These are phyloP conservation scores for Cyclura pinguis DNA, from an alignment of 2,797 vertebrate species.

Conservation along the genomic window DNA sequence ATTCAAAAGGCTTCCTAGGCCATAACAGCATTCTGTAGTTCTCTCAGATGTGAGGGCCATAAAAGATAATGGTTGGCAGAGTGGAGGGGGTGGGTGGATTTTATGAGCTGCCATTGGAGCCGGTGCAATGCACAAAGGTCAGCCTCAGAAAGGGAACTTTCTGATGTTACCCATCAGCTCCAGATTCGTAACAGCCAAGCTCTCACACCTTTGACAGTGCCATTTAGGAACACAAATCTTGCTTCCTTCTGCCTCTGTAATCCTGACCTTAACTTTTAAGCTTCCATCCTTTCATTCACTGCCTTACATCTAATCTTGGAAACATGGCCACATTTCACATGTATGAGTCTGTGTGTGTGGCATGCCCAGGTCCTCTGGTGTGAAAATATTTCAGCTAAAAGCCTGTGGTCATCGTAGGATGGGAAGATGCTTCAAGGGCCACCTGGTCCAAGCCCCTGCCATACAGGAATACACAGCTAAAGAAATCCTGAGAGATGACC, in stretches of 20 bases:
- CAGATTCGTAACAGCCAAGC: neutral
- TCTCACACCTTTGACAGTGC: neutral
- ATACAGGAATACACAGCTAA: too few relatives aligned
- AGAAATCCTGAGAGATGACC: too few relatives aligned
- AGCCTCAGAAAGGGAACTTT: neutral
- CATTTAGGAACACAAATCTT: too few relatives aligned
- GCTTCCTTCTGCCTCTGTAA: too few relatives aligned
- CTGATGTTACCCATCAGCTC: neutral
- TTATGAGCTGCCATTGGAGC: neutral
- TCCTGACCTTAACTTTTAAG: neutral
- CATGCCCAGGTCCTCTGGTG: neutral
- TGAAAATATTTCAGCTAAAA: neutral
- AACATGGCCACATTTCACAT: neutral
- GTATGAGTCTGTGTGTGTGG: neutral
- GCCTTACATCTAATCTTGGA: neutral
- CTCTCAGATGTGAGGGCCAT: constrained; percentile 3
- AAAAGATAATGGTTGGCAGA: constrained; percentile 13
- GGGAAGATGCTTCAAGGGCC: too few relatives aligned
- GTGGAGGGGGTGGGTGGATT: neutral
- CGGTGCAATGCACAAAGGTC: constrained; percentile 4
- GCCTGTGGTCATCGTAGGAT: too few relatives aligned
- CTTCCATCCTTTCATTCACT: neutral
- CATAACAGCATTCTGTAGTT: neutral
- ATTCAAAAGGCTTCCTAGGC: constrained; percentile 1
- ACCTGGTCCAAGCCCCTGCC: too few relatives aligned